These are phyloP conservation scores for Agrotis ipsilon DNA, from an alignment of 2,888 invertebrate genomes.

Conservation along the genomic window DNA sequence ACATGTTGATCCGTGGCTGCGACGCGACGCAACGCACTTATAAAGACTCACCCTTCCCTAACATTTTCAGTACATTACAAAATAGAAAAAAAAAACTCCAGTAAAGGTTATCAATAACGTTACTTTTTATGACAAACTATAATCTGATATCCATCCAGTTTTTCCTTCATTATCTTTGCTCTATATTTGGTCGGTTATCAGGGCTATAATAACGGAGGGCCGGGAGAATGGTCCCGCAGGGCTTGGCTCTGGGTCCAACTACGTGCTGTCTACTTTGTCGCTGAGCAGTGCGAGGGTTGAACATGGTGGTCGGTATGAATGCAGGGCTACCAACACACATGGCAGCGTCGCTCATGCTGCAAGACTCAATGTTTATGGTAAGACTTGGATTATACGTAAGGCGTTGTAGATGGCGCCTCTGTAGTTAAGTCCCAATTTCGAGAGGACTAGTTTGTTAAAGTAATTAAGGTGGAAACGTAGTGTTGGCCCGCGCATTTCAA, in stretches of 20 bases:
- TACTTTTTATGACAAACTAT: conserved; percentile 50
- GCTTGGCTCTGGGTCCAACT: conserved; percentile 90
- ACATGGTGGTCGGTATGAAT: conserved; percentile 96
- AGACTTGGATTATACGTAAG: conserved; percentile 12
- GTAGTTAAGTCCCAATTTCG: background rate
- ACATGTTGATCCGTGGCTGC: too few relatives aligned
- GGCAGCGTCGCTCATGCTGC: conserved; percentile 94
- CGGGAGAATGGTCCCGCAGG: conserved; percentile 83
- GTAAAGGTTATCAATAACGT: conserved; percentile 35
- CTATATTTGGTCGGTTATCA: conserved; percentile 61
- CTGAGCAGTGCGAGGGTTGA: conserved; percentile 94
- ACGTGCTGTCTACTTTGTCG: conserved; percentile 96
- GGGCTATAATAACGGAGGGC: conserved; percentile 85
- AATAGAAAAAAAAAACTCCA: conserved; percentile 29
- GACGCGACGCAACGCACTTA: too few relatives aligned
- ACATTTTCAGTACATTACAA: conserved; percentile 10
- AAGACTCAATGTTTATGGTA: conserved; percentile 95
- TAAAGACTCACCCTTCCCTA: background rate
- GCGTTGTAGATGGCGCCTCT: background rate
- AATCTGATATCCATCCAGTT: conserved; percentile 38
- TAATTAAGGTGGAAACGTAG: too few relatives aligned
- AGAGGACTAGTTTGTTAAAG: background rate
- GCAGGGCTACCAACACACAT: conserved; percentile 94
- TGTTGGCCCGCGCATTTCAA: background rate
- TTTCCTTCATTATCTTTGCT: conserved; percentile 25